phyloP scores from a whole-genome alignment of 2,888 invertebrate genomes.

The Drosophila peninsularis region DNA sequence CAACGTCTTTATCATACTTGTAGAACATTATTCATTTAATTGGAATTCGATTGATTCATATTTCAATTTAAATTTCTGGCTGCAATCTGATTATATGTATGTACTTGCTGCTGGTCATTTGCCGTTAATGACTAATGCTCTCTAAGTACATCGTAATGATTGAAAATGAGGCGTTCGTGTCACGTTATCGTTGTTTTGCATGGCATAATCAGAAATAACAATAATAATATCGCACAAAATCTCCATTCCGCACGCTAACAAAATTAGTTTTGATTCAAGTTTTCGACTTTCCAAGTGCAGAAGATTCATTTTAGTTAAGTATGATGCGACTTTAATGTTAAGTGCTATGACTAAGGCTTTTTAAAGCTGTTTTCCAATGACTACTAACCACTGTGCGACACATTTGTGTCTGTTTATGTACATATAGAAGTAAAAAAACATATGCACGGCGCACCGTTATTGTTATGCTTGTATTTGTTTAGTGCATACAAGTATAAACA shows the following conservation, averaged over 20 bases:
- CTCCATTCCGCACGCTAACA: neutral
- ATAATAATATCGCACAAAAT: neutral
- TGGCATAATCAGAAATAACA: conserved; percentile 1
- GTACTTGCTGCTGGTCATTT: neutral
- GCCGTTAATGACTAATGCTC: conserved; percentile 7
- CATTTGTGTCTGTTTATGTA: neutral
- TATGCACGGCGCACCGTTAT: conserved; percentile 22
- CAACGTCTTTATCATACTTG: neutral
- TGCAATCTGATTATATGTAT: conserved; percentile 9
- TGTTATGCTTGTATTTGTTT: conserved; percentile 31
- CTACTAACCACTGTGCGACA: conserved; percentile 28
- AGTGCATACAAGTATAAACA: conserved; percentile 62
- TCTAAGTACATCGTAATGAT: neutral
- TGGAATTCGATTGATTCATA: conserved; percentile 8
- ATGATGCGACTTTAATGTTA: neutral
- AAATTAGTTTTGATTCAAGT: neutral
- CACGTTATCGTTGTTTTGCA: neutral
- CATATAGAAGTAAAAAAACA: conserved; percentile 6
- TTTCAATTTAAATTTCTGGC: conserved; percentile 5
- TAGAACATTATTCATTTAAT: neutral
- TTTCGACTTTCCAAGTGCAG: too few relatives aligned
- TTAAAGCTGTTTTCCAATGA: neutral
- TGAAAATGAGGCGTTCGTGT: conserved; percentile 3
- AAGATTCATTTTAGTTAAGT: neutral
- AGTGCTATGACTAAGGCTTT: neutral